These are phyloP conservation scores for Drosophila antonietae DNA, from an alignment of 2,888 invertebrate species.

Conservation along the genomic window DNA sequence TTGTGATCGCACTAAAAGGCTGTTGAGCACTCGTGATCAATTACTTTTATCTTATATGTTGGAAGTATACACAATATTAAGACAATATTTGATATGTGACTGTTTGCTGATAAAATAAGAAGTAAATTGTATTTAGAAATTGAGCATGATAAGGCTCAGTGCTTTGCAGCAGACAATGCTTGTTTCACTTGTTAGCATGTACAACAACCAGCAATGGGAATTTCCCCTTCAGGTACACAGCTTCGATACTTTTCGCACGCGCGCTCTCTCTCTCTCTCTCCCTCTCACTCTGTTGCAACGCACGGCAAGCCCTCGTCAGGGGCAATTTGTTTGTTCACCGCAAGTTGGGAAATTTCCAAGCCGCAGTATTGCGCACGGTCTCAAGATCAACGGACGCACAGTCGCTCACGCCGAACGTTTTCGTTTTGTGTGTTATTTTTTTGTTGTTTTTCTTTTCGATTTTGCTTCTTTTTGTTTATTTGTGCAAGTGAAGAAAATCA, in stretches of 20 bases:
- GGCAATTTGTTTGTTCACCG: constrained; percentile 62
- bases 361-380: constrained; percentile 75
- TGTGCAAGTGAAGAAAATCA: constrained; percentile 32
- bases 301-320: constrained; percentile 28
- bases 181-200: background rate
- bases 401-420: constrained; percentile 41
- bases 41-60: background rate
- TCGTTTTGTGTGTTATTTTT: constrained; percentile 24
- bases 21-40: background rate
- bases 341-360: constrained; percentile 50
- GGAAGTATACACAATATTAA: background rate
- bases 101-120: too few relatives aligned
- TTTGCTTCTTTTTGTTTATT: constrained; percentile 17
- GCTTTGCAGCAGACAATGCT: constrained; percentile 35
- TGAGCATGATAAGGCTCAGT: background rate
- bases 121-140: background rate
- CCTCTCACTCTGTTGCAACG: background rate
- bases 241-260: constrained; percentile 12
- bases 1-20: background rate
- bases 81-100: background rate
- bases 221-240: constrained; percentile 17
- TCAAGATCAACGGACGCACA: constrained; percentile 76
- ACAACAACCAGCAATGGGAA: constrained; percentile 19
- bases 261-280: constrained; percentile 5
- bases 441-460: constrained; percentile 22